A percentile compares a stretch with the other conserved stretches of the same genome.
Evolutionary conservation across 2,888 invertebrate genomes (phyloP).

Genomic region (Himalopsyche kuldschensis): DNA sequence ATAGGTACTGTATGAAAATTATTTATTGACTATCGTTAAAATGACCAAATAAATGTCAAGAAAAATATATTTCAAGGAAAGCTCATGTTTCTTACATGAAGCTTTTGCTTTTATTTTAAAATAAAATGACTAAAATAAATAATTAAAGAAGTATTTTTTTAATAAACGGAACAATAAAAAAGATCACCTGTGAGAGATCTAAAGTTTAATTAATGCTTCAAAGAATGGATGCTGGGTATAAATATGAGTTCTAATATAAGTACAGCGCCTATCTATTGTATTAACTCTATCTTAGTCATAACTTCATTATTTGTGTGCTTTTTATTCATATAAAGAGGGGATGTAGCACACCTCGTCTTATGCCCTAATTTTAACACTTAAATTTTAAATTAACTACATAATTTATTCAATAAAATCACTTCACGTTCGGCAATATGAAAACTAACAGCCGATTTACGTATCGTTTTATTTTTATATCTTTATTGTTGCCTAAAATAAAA

Average conservation of each 20-base stretch:
- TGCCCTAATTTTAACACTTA: not conserved
- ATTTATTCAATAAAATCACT: conserved; percentile 34
- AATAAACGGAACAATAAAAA: too few relatives aligned
- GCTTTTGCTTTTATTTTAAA: too few relatives aligned
- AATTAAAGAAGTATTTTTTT: too few relatives aligned
- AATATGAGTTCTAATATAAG: not conserved
- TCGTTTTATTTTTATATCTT: conserved; percentile 24
- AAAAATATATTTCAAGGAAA: too few relatives aligned
- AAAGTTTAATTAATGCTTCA: too few relatives aligned
- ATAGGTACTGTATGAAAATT: too few relatives aligned
- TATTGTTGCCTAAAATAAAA: conserved; percentile 19
- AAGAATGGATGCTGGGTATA: not conserved
- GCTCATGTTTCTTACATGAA: too few relatives aligned
- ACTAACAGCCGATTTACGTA: conserved; percentile 25
- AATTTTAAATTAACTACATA: conserved; percentile 13
- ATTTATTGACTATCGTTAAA: too few relatives aligned
- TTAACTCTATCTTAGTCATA: conserved; percentile 15
- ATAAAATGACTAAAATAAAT: too few relatives aligned
- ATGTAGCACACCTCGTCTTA: not conserved
- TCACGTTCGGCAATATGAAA: conserved; percentile 11
- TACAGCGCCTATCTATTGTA: conserved; percentile 26
- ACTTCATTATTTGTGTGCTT: conserved; percentile 22
- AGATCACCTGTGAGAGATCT: too few relatives aligned
- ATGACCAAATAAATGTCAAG: too few relatives aligned
- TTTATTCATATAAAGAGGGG: conserved; percentile 2